Evolutionary conservation across 1,140 invertebrate genomes (phyloP), one percentile per base, ranked within the genome.

Genomic region (Caenorhabditis remanei): DNA sequence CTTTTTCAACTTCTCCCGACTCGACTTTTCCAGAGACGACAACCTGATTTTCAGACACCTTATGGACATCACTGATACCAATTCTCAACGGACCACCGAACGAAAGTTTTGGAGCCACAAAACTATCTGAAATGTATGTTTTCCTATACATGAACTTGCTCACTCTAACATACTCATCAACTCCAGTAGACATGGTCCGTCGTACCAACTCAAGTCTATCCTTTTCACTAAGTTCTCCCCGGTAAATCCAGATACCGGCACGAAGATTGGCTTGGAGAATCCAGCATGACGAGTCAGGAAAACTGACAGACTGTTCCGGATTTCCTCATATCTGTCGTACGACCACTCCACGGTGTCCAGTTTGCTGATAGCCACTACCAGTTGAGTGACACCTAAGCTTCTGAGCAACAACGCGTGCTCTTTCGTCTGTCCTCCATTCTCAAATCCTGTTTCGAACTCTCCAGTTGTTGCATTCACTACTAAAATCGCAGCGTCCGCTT

Each of bases 381-480:
- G 90, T 93, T 98, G 96, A 88, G 94, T 95, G 0, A 98, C 96
- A 58, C 97, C 97, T 86, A 99, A 93, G 41, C 97, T 98, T 90
- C 96, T 94, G 2, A 98, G 95, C 7, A 99, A 94, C 16, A 99
- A 93, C 21, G 98, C 96, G 94, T 99, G 98, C 93, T 99, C 98
- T 83, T 97, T 94, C 0, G 98, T 99, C 94, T 99, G 98, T 43
- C 98, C 98, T 19, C 98, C 98, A 88, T 95, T 95, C 91, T 99
- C 97, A 93, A 99, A 99, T 7, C 98, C 98, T 82, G 97, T 98
- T 94, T 99, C 98, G 94, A 99, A 99, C 94, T 99, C 98, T 24
- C 98, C 98, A 91, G 95, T 95, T 0, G 94, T 94, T 1, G 97
- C 96, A 94, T 99, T 97, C 1, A 99, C 96, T 0, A 99, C 98